Percentiles rank a stretch among this genome's conserved stretches.
phyloP scores from a whole-genome alignment of 2,113 vertebrate genomes.

The Spea multiplicata region DNA sequence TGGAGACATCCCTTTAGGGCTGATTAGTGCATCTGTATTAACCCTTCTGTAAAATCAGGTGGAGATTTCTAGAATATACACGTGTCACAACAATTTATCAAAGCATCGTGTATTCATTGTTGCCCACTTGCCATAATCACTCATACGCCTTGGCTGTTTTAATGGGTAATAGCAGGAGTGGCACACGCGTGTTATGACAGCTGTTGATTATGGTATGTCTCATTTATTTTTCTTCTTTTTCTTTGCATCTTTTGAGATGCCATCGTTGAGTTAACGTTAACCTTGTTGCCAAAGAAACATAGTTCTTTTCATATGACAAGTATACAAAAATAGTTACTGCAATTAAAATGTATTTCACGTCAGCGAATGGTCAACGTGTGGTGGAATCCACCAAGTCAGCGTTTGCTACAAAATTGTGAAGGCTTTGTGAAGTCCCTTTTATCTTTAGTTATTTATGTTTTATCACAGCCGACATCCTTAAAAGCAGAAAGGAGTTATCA shows the following conservation, averaged over 20 bases:
- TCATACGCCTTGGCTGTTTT: conserved; percentile 5
- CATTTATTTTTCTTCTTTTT: conserved; percentile 24
- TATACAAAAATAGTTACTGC: no score
- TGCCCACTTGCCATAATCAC: conserved; percentile 3
- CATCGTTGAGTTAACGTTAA: conserved; percentile 32
- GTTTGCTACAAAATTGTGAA: no score
- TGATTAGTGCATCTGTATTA: background rate
- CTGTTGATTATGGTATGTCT: conserved; percentile 3
- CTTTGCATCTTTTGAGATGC: conserved; percentile 23
- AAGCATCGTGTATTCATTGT: background rate
- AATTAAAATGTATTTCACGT: no score
- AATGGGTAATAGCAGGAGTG: conserved; percentile 18
- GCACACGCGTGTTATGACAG: conserved; percentile 32
- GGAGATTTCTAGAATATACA: no score
- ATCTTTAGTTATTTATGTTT: no score
- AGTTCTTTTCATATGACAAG: background rate
- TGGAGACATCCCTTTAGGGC: no score
- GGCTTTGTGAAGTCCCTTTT: no score
- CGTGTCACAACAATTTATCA: conserved; percentile 13
- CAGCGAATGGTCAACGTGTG: no score
- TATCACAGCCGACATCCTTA: no score
- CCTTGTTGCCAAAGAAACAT: conserved; percentile 35
- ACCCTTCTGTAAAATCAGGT: no score
- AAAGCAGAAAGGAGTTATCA: no score
- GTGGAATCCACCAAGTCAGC: no score